Evolutionary conservation across 37 sponge, comb jelly and placozoan genomes (phyloP), one percentile per base, ranked within the genome.

Genomic region (Crambe crambe): DNA sequence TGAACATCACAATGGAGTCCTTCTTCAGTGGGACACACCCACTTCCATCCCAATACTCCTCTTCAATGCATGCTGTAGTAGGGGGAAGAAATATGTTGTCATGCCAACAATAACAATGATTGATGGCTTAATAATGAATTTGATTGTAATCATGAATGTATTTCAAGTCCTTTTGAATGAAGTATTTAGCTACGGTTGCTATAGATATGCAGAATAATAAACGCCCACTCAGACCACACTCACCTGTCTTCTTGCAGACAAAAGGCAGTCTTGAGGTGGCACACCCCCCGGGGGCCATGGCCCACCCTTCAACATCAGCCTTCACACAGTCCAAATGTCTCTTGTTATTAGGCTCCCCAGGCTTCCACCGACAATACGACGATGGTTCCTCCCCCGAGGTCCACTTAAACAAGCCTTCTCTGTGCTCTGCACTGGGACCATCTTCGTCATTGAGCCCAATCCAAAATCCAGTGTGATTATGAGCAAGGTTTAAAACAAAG

Each of bases 221-320:
- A n/a, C n/a, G n/a, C n/a, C n/a, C n/a, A n/a, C n/a, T n/a, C n/a
- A n/a, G n/a, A n/a, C n/a, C n/a, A n/a, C n/a, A 34, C 82, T 74
- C 44, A 82, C 89, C 89, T 82, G 42, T 42, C 56, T 68, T 89
- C 70, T 89, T 84, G 79, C 89, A 89, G 31, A 89, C 80, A 58
- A 74, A 89, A 1, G 89, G 80, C 32, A 83, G 75, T 35, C 61
- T 77, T 4, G 80, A 64, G 8, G 78, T 4, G 23, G 69, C 89
- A 72, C 89, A 89, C 51, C 89, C 89, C 23, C 79, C 77, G 9
- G 20, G 34, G 0, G 85, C 89, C 68, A 89, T 69, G 6, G 84
- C 41, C 89, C 89, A 89, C 3, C 89, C 89, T 1, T 64, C 27
- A 0, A 21, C 17, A 37, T 78, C 75, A 15, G 42, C 40, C 40